Base-by-base conservation (phyloP, 2,888 invertebrate species). In the Brachycybe producta region DNA sequence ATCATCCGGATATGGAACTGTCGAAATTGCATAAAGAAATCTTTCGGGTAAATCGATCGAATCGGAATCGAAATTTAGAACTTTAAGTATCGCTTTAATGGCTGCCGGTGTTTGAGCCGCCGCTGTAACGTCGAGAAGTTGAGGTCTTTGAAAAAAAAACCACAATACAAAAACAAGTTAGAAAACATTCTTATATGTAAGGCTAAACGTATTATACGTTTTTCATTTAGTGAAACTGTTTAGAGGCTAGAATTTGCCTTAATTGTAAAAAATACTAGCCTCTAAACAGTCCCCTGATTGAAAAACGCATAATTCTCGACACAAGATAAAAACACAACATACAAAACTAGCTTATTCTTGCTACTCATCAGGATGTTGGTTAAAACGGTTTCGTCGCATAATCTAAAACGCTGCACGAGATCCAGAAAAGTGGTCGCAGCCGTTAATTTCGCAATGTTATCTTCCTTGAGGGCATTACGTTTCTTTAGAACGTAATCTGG, bases 21-120 rank as follows among this genome's bases (percentile, higher is more conserved):
- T 70, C 0, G 84, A 80, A 8, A 82, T 63, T 0, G 80, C 76
- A 74, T 84, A 79, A 1, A 86, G 69, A 64, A 84, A 85, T 52
- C 83, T 70, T 61, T 86, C 86, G 1, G 75, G 70, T 27, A 75
- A 66, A 17, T 76, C 74, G n/a, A n/a, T 35, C n/a, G 36, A 35
- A 21, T 50, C 36, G 2, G 44, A 26, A 32, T 50, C 38, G 13
- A 50, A 44, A 17, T 46, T 26, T 15, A 84, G 69, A 27, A 75
- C 68, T 55, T 77, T 75, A 69, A 79, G 76, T 2, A 79, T 77
- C 2, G 82, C 82, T 55, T 74, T 71, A 62, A 84, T 80, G 0
- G 80, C 73, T 2, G 75, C 73, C 3, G 69, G 61, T 0, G 83
- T 84, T 61, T 83, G 82, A 0, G 79, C 73, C 1, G 80, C 78